A percentile compares a stretch with the other conserved stretches of the same genome.
phyloP scores from a whole-genome alignment of 2,797 vertebrate genomes.

The Vireo griseus region DNA sequence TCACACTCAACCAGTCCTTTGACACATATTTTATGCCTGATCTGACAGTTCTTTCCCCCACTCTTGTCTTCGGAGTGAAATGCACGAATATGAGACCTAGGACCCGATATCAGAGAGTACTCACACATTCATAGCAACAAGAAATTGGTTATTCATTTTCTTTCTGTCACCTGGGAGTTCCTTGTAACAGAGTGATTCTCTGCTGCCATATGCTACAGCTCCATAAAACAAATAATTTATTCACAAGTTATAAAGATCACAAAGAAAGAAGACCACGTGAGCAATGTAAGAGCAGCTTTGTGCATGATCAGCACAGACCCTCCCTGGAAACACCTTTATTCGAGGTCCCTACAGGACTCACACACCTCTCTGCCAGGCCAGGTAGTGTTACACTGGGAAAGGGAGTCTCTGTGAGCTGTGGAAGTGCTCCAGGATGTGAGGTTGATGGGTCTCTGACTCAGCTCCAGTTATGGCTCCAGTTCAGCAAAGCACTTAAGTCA shows the following conservation, averaged over 20 bases:
- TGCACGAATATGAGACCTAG: background rate
- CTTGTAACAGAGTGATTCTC: background rate
- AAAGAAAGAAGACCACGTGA: background rate
- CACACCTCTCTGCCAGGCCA: background rate
- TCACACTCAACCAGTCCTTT: background rate
- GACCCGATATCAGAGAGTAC: background rate
- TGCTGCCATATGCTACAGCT: conserved; percentile 17
- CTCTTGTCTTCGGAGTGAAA: background rate
- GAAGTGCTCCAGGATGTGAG: background rate
- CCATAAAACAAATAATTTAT: conserved; percentile 44
- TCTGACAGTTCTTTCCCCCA: background rate
- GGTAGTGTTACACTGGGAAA: background rate
- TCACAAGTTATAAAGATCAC: background rate
- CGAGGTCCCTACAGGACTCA: fast-evolving
- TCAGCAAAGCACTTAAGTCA: background rate
- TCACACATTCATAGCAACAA: background rate
- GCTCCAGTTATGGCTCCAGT: background rate
- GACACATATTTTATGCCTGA: background rate
- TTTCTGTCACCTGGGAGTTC: conserved; percentile 8
- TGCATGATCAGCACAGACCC: background rate
- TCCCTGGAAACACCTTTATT: background rate
- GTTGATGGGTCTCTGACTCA: background rate
- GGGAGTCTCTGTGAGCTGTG: background rate
- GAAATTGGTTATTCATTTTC: background rate
- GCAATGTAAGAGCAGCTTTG: background rate